Base-by-base conservation (phyloP, 1,140 invertebrate species). In the Atta colombica region DNA sequence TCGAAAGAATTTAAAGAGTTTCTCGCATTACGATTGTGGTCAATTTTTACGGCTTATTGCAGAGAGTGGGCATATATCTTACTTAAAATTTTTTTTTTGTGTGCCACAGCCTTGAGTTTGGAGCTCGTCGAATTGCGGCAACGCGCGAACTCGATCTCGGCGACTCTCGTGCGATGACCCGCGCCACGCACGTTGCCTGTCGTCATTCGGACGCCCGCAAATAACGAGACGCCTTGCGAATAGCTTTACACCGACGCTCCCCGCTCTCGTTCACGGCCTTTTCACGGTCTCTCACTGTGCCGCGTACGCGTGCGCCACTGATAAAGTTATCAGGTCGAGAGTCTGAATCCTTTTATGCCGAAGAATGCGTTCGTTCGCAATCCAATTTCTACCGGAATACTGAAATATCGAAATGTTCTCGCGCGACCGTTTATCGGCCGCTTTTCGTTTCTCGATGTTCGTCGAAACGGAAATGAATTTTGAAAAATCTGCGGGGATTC, bases 91-190 rank as follows among this genome's bases (percentile, higher is more conserved):
- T 45, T 45, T 45, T 45, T 12, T 12, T 45, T 45, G 10, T 12
- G 6, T 12, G 39, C 8, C 39, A 45, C 0, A 45, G 39, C 39
- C 39, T 45, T 45, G 39, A 45, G 39, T 8, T 10, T 3, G 21
- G 16, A 49, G 28, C 35, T 60, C 51, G 78, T 60, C 66, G 68
- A 58, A 72, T 81, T 68, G 39, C 25, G 35, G 25, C 25, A 81
- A 55, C 65, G 77, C 35, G 49, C 53, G 14, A 58, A 71, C 65
- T 39, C 66, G 49, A 72, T 49, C 66, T 16, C 68, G 66, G 53
- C 25, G 69, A 74, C 39, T 69, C 80, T 69, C 80, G 68, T 82
- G 78, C 80, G 68, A 61, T 81, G 68, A 82, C 80, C 68, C 80
- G 68, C 28, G 58, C 58, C 21, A 25, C 25, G 61, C 77, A n/a